Percentiles rank a stretch among this genome's conserved stretches.
Conservation (phyloP, 2,797 vertebrate species). For the Muscicapa comitata region DNA sequence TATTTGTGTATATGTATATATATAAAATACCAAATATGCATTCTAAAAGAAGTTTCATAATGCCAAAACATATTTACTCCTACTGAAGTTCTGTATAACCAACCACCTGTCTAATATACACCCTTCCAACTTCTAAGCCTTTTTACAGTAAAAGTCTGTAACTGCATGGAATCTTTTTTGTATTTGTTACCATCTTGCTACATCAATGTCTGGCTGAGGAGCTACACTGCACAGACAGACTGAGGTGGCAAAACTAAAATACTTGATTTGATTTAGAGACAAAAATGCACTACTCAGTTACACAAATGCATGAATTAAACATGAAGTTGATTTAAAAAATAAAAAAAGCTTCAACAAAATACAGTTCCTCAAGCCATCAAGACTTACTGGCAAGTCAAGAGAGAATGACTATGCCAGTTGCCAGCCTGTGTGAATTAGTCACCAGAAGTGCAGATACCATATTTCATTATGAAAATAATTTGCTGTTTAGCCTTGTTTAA, state of each 20-base stretch:
- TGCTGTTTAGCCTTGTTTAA: background rate
- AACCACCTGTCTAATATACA: background rate
- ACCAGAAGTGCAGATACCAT: background rate
- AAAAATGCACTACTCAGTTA: background rate
- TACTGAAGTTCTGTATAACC: background rate
- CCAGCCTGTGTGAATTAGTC: background rate
- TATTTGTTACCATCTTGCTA: background rate
- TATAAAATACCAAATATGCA: background rate
- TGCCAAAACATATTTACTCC: background rate
- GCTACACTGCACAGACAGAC: background rate
- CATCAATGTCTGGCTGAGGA: background rate
- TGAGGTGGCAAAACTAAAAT: background rate
- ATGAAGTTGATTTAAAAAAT: background rate
- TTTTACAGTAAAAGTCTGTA: background rate
- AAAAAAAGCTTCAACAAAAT: background rate
- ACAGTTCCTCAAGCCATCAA: background rate
- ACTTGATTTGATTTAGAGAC: background rate
- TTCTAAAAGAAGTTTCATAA: background rate
- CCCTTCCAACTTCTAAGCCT: background rate
- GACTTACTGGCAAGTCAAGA: background rate
- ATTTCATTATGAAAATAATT: background rate
- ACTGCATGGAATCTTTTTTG: background rate
- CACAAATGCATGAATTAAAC: background rate
- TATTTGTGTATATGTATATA: background rate
- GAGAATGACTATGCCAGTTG: background rate